Percentiles rank a stretch among this genome's conserved stretches.
Evolutionary conservation across 2,888 invertebrate species (phyloP).

Genomic region (Mythimna vitellina): DNA sequence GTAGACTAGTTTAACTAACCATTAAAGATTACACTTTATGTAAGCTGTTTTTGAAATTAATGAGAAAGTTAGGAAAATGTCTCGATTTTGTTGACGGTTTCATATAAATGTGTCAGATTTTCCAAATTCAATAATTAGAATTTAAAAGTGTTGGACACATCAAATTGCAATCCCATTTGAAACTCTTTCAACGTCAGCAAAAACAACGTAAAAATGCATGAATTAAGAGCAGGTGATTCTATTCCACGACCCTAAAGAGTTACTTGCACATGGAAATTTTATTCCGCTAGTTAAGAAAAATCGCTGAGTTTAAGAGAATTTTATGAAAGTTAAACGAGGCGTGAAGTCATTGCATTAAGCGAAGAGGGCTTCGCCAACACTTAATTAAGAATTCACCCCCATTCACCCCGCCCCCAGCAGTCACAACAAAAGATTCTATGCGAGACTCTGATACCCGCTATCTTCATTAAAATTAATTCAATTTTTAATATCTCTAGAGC

Average conservation of each 20-base stretch:
- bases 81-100: background rate
- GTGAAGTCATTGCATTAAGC: slow-evolving; percentile 89
- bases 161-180: slow-evolving; percentile 4
- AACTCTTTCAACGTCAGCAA: slow-evolving; percentile 7
- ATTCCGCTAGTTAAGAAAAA: slow-evolving; percentile 85
- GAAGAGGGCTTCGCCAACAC: slow-evolving; percentile 87
- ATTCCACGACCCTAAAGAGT: slow-evolving; percentile 50
- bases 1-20: slow-evolving; percentile 25
- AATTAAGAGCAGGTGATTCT: slow-evolving; percentile 35
- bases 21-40: slow-evolving; percentile 32
- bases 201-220: slow-evolving; percentile 20
- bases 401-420: slow-evolving; percentile 74
- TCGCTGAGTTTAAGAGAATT: slow-evolving; percentile 88
- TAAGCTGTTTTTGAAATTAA: slow-evolving; percentile 22
- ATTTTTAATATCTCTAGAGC: slow-evolving; percentile 80
- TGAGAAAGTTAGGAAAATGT: slow-evolving; percentile 11
- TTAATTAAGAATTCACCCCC: slow-evolving; percentile 89
- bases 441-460: slow-evolving; percentile 75
- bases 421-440: slow-evolving; percentile 87
- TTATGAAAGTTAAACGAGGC: slow-evolving; percentile 90
- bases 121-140: background rate
- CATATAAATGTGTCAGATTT: no score
- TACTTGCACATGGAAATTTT: slow-evolving; percentile 75
- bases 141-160: background rate
- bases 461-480: slow-evolving; percentile 86